Evolutionary conservation across 1,140 invertebrate species (phyloP), one percentile per base, ranked within the genome.

Genomic region (Bombus pascuorum): DNA sequence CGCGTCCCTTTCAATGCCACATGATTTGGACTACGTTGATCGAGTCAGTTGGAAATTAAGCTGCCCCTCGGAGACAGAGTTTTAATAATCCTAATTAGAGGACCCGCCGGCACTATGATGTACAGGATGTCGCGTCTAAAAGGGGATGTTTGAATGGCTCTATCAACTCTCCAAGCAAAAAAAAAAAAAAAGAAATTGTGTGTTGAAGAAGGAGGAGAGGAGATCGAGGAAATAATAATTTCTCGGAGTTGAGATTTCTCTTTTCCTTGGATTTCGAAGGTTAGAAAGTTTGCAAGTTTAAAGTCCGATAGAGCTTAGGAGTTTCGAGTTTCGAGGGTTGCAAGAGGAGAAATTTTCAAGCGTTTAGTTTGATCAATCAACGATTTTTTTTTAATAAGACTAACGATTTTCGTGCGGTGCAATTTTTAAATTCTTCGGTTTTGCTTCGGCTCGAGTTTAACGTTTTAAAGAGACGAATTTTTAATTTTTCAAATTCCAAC

Each of bases 11-110:
- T 85, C 73, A 89, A 77, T 89, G 47, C 28, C 42, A 22, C 9
- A 8, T 78, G 47, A 78, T 89, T 86, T 39, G 73, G n/a, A 2
- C 28, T n/a, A 44, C 68, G 68, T 68, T 28, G 59, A 32, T 37
- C 39, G 44, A n/a, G 12, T 81, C 83, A 71, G 78, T 88, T 53
- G 59, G 25, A 42, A 42, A 66, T 53, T 65, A 34, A 15, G 39
- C 18, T 62, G 28, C 42, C 18, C 18, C 32, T 74, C 18, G 18
- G 34, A 44, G n/a, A 62, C 37, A 25, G 9, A 18, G 8, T 88
- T 89, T 78, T 89, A 89, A 89, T 89, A 86, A 89, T 81, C 62
- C 34, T 68, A 77, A 81, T 86, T 83, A 88, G 85, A 89, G 85
- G 62, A 59, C 65, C 1, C 9, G 42, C 3, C n/a, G 37, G 13